Percentiles rank a stretch among this genome's conserved stretches.
Evolutionary conservation across 2,888 invertebrate species (phyloP).

Genomic region (Heliconius ethilla): DNA sequence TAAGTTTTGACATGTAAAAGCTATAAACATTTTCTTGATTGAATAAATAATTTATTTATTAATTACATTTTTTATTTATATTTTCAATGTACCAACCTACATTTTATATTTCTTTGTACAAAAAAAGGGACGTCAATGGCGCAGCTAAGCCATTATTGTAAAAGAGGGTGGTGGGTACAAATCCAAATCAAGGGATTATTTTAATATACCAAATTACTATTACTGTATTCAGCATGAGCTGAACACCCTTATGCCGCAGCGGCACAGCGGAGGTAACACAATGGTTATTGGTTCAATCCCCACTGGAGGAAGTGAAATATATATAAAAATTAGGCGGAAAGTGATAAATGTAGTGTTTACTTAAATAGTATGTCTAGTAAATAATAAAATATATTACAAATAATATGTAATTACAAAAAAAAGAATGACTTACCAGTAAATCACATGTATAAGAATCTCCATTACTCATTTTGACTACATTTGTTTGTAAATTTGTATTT

Average conservation of each 20-base stretch:
- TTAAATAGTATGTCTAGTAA: background rate
- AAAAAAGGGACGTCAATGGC: too few relatives aligned
- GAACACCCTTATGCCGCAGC: too few relatives aligned
- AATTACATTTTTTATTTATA: background rate
- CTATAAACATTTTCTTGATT: background rate
- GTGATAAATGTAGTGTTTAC: background rate
- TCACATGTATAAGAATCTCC: conserved; percentile 85
- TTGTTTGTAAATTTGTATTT: conserved; percentile 51
- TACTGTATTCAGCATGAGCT: too few relatives aligned
- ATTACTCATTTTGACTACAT: conserved; percentile 83
- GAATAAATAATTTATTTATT: background rate
- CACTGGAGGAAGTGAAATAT: too few relatives aligned
- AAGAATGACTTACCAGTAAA: conserved; percentile 84
- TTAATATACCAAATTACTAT: too few relatives aligned
- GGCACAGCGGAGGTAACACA: too few relatives aligned
- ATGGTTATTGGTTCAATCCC: too few relatives aligned
- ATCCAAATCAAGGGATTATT: too few relatives aligned
- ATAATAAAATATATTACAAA: background rate
- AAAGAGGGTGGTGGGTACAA: too few relatives aligned
- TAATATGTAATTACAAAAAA: conserved; percentile 15
- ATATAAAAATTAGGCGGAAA: too few relatives aligned
- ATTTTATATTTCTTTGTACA: too few relatives aligned
- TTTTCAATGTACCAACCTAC: background rate
- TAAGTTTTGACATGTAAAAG: background rate
- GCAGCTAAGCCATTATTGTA: too few relatives aligned